These are phyloP conservation scores for Coptodon bakossiorum DNA, from an alignment of 2,113 vertebrate species.

Conservation along the genomic window DNA sequence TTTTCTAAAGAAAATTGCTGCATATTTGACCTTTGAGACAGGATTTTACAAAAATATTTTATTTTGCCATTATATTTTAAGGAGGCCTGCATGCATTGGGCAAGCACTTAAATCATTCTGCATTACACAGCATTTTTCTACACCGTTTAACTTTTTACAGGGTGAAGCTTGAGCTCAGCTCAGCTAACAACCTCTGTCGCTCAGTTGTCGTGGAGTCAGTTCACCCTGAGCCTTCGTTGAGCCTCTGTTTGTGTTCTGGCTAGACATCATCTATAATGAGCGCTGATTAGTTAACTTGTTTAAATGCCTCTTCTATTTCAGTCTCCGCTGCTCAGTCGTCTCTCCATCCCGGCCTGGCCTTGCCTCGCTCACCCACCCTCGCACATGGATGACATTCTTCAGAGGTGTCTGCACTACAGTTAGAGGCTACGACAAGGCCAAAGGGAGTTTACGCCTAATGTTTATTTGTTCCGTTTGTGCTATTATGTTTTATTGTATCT, in stretches of 20 bases:
- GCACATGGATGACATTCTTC: slow-evolving; percentile 48
- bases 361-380: not conserved
- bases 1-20: not conserved
- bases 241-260: slow-evolving; percentile 73
- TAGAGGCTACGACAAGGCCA: not conserved
- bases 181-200: not conserved
- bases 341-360: slow-evolving; percentile 5
- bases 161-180: not conserved
- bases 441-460: not conserved
- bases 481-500: not conserved
- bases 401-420: slow-evolving; percentile 41
- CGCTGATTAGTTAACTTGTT: slow-evolving; percentile 71
- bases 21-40: not conserved
- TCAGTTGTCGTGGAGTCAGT: slow-evolving; percentile 57
- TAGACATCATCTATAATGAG: slow-evolving; percentile 74
- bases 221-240: slow-evolving; percentile 46
- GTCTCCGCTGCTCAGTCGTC: slow-evolving; percentile 22
- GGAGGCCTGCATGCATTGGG: not conserved
- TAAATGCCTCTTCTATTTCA: slow-evolving; percentile 67
- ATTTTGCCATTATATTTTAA: not conserved
- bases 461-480: not conserved
- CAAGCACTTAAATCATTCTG: not conserved
- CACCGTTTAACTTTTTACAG: not conserved
- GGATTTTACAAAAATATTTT: not conserved
- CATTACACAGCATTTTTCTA: not conserved